phyloP scores from a whole-genome alignment of 2,797 vertebrate species.

The Pseudomugil gertrudae region DNA sequence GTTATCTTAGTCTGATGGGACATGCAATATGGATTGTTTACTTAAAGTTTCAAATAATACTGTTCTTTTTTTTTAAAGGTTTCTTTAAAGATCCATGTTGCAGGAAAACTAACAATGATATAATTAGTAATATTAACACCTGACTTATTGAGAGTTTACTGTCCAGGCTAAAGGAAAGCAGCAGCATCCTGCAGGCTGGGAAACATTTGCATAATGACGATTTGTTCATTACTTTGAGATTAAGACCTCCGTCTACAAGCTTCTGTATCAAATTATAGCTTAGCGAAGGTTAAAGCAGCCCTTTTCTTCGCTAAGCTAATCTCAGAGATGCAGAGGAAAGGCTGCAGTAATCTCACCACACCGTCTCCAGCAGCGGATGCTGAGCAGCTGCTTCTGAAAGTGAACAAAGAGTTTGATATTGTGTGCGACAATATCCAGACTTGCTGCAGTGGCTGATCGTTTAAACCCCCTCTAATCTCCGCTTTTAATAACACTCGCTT shows the following conservation, averaged over 20 bases:
- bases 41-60: neutral
- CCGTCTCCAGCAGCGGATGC: slow-evolving; percentile 18
- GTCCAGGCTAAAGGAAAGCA: slow-evolving; percentile 25
- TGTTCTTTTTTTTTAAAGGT: neutral
- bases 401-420: neutral
- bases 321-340: slow-evolving; percentile 50
- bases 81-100: neutral
- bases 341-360: slow-evolving; percentile 41
- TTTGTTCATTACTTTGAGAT: slow-evolving; percentile 68
- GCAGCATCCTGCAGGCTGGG: slow-evolving; percentile 27
- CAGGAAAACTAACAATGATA: neutral
- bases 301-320: slow-evolving; percentile 46
- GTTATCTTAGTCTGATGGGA: slow-evolving; percentile 11
- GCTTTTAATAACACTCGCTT: slow-evolving; percentile 26
- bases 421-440: slow-evolving; percentile 44
- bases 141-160: slow-evolving; percentile 12
- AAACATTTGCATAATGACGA: slow-evolving; percentile 49
- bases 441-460: slow-evolving; percentile 19
- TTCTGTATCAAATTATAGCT: slow-evolving; percentile 51
- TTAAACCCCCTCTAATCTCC: slow-evolving; percentile 25
- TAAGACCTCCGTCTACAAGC: slow-evolving; percentile 46
- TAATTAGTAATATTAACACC: slow-evolving; percentile 25
- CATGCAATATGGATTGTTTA: neutral
- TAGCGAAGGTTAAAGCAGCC: slow-evolving; percentile 52
- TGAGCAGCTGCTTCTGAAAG: slow-evolving; percentile 25